phyloP scores from a whole-genome alignment of 2,797 vertebrate genomes.

The Podarcis siculus region DNA sequence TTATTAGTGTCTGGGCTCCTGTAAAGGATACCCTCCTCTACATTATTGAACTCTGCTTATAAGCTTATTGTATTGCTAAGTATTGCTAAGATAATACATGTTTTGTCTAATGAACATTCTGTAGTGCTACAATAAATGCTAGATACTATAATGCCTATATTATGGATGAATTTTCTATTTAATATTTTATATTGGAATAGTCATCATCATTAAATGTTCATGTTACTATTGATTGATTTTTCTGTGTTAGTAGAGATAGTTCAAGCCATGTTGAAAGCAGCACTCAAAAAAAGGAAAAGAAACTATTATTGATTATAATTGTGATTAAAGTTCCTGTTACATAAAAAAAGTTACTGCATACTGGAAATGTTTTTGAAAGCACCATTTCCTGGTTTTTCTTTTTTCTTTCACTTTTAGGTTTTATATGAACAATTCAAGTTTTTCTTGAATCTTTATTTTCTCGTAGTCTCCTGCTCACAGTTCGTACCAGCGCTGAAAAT shows the following conservation, averaged over 20 bases:
- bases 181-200: neutral
- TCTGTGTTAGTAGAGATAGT: neutral
- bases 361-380: slow-evolving; percentile 11
- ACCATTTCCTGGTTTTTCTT: slow-evolving; percentile 58
- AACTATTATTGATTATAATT: neutral
- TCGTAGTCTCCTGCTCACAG: slow-evolving; percentile 96
- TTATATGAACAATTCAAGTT: slow-evolving; percentile 99
- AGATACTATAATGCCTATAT: neutral
- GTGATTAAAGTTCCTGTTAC: neutral
- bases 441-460: slow-evolving; percentile 99
- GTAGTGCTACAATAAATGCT: neutral
- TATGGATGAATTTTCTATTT: neutral
- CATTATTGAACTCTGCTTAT: neutral
- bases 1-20: neutral
- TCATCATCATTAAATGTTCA: neutral
- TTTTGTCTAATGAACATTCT: neutral
- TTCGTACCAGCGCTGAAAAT: slow-evolving; percentile 96
- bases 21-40: neutral
- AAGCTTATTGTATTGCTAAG: neutral
- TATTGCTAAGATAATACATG: neutral
- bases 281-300: neutral
- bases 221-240: neutral
- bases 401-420: slow-evolving; percentile 84
- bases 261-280: neutral
- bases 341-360: neutral